Conservation (phyloP, 2,797 vertebrate species). For the Schizopygopsis malacanthus region DNA sequence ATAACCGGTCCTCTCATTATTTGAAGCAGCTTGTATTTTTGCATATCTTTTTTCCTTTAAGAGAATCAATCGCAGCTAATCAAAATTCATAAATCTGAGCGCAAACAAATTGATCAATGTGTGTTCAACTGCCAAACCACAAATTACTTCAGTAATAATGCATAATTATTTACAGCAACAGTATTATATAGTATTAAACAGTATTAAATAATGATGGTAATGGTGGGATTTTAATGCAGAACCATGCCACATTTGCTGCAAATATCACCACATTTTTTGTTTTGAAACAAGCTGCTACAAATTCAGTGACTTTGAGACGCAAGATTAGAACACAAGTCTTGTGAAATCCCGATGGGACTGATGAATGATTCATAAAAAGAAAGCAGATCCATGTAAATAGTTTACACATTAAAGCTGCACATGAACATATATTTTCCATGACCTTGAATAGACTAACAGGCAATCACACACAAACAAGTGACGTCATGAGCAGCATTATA, state of each 20-base stretch:
- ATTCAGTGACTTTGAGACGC: background rate
- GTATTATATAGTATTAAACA: background rate
- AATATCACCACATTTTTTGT: background rate
- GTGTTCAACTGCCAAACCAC: background rate
- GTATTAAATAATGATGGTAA: too few species aligned
- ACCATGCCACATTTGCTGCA: background rate
- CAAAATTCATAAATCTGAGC: background rate
- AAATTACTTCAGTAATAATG: background rate
- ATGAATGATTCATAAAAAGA: background rate
- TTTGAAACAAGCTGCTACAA: background rate
- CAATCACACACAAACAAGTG: background rate
- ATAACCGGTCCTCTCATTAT: background rate
- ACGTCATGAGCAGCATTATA: background rate
- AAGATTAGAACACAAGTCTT: background rate
- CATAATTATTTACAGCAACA: background rate
- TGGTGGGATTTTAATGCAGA: too few species aligned
- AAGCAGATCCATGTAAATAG: background rate
- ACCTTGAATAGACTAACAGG: background rate
- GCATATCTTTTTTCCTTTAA: background rate
- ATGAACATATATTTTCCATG: slow-evolving; percentile 4
- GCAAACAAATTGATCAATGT: background rate
- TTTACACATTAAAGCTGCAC: background rate
- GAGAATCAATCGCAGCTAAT: background rate
- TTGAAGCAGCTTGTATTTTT: background rate
- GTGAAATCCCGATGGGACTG: background rate